A percentile compares a stretch with the other conserved stretches of the same genome.
Conservation (phyloP, 2,113 vertebrate species). For the Heptranchias perlo region DNA sequence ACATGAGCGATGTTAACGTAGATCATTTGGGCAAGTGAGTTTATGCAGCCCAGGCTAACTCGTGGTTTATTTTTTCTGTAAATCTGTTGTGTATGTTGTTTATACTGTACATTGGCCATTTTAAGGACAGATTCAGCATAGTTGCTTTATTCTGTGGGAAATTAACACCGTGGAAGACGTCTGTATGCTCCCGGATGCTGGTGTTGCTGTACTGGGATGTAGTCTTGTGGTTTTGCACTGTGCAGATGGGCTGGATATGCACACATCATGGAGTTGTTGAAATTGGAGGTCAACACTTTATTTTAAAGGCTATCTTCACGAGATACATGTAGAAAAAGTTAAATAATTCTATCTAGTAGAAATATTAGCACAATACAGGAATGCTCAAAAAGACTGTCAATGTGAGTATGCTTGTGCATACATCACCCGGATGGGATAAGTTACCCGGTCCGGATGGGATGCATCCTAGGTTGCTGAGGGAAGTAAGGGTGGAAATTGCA, state of each 20-base stretch:
- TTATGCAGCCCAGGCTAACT: not conserved
- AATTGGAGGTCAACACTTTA: not conserved
- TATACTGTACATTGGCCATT: not conserved
- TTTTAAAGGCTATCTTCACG: not conserved
- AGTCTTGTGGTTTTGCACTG: not conserved
- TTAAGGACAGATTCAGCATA: not conserved
- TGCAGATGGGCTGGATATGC: not conserved
- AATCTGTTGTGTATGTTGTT: not conserved
- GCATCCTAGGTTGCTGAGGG: no score
- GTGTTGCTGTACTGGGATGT: no score
- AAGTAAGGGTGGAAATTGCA: no score
- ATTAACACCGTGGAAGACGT: not conserved
- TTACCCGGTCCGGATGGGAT: no score
- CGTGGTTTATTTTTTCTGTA: not conserved
- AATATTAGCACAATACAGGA: not conserved
- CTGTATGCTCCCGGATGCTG: not conserved
- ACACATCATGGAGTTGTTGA: not conserved
- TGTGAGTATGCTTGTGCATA: no score
- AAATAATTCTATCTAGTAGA: not conserved
- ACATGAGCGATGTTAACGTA: not conserved
- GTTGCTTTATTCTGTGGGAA: not conserved
- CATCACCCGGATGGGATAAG: no score
- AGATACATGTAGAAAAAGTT: not conserved
- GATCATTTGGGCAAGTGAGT: not conserved
- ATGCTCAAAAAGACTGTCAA: not conserved